Base-by-base conservation (phyloP, 2,113 vertebrate species). In the Acanthochromis polyacanthus region DNA sequence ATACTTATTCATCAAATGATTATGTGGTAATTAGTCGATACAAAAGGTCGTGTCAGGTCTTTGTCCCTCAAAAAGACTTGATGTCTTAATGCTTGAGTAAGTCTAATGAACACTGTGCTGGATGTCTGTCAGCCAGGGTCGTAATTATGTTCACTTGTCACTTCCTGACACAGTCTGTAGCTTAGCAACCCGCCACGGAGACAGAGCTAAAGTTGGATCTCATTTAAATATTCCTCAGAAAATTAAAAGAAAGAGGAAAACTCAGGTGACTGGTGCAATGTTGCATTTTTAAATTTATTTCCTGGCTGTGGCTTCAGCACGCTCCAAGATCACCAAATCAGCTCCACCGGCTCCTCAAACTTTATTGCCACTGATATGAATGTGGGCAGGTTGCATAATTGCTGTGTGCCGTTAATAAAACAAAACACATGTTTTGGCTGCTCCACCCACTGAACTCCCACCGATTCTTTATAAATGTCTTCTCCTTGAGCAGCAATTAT, bases 81-180 rank as follows among this genome's bases (percentile, higher is more conserved):
- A 90, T 78, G 88, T 70, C 85, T 91, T 84, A 87, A 88, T 87
- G 82, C 85, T 71, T 57, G 85, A 80, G 87, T 88, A 79, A 75
- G 90, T 80, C 76, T 88, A 88, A 90, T 90, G 87, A 92, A 88
- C 83, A 84, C 83, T 82, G 82, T 80, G 84, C 55, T 75, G n/a
- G 55, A 32, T 87, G 82, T 87, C 85, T 93, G 89, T 91, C 91
- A 92, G 53, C 72, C 80, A 58, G 72, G 81, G 77, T 74, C 72
- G 72, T 86, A 92, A 93, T 93, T 91, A 91, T 89, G 73, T 74
- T 71, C 57, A 65, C 83, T 36, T 90, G 84, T 91, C 85, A 86
- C 85, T 89, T 92, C 88, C 83, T 88, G 81, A 90, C 90, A 85
- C 61, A 8, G 83, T 20, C 88, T 46, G 89, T 93, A 80, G 64